These are phyloP conservation scores for Nematopogon swammerdamellus DNA, from an alignment of 2,888 invertebrate species.

Conservation along the genomic window DNA sequence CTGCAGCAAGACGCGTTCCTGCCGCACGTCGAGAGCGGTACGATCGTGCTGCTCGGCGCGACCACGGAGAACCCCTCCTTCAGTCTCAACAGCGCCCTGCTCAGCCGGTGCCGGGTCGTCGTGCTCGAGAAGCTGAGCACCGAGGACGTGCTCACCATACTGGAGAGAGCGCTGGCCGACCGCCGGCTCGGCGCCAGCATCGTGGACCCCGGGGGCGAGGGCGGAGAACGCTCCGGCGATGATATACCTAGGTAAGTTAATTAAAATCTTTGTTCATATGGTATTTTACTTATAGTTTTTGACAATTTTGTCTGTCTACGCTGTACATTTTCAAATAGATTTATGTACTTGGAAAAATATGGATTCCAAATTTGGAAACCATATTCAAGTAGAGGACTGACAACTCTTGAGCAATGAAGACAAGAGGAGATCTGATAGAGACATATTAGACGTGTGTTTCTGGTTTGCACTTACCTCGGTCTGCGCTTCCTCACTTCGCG, in stretches of 20 bases:
- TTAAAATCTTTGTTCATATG: no score
- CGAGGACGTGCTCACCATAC: conserved; percentile 58
- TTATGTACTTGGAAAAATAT: conserved; percentile 55
- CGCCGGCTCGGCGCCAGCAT: conserved; percentile 22
- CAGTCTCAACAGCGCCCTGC: conserved; percentile 72
- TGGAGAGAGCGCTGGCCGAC: conserved; percentile 53
- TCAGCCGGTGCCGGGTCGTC: conserved; percentile 76
- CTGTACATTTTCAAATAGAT: no score
- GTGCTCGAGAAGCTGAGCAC: conserved; percentile 66
- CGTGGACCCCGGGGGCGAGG: conserved; percentile 19
- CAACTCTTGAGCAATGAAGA: no score
- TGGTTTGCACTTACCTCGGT: no score
- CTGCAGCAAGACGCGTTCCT: conserved; percentile 79
- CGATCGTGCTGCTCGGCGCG: conserved; percentile 74
- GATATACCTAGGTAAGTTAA: conserved; percentile 23
- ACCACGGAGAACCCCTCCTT: conserved; percentile 90
- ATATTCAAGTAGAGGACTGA: no score
- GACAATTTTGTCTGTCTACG: no score
- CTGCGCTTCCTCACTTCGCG: no score
- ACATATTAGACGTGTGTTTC: no score
- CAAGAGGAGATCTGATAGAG: no score
- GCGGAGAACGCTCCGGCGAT: conserved; percentile 12
- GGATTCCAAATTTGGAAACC: no score
- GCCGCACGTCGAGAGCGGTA: conserved; percentile 77
- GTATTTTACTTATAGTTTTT: no score